Evolutionary conservation across 2,797 vertebrate genomes (phyloP).

Genomic region (Steatocranus sp.): DNA sequence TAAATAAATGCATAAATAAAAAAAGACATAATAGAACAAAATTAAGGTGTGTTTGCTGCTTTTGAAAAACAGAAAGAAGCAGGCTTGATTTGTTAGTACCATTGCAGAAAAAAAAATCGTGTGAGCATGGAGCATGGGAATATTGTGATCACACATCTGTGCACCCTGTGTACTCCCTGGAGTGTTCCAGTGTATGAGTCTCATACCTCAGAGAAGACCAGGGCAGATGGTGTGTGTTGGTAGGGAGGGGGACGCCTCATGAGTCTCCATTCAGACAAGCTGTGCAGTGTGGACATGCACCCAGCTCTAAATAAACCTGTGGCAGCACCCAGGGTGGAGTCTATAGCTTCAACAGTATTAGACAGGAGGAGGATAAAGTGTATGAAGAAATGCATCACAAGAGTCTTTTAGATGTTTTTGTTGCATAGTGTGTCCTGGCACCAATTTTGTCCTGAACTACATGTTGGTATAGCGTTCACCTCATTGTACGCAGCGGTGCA

Average conservation of each 20-base stretch:
- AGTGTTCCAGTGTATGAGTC: slow-evolving; percentile 37
- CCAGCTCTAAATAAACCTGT: slow-evolving; percentile 65
- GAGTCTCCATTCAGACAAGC: slow-evolving; percentile 69
- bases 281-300: slow-evolving; percentile 52
- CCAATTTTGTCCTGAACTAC: slow-evolving; percentile 29
- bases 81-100: background rate
- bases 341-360: background rate
- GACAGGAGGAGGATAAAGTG: slow-evolving; percentile 7
- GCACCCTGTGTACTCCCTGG: slow-evolving; percentile 20
- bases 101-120: background rate
- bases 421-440: slow-evolving; percentile 17
- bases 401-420: slow-evolving; percentile 24
- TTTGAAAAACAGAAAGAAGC: background rate
- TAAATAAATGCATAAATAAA: background rate
- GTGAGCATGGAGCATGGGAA: slow-evolving; percentile 49
- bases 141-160: slow-evolving; percentile 70
- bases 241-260: slow-evolving; percentile 48
- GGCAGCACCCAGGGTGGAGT: slow-evolving; percentile 52
- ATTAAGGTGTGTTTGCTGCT: background rate
- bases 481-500: background rate
- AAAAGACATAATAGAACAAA: background rate
- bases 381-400: background rate
- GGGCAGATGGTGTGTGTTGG: slow-evolving; percentile 71
- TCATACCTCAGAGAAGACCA: slow-evolving; percentile 41
- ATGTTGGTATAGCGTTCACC: background rate